These are phyloP conservation scores for Petrocephalus schoutedeni DNA, from an alignment of 2,797 vertebrate species.

Conservation along the genomic window DNA sequence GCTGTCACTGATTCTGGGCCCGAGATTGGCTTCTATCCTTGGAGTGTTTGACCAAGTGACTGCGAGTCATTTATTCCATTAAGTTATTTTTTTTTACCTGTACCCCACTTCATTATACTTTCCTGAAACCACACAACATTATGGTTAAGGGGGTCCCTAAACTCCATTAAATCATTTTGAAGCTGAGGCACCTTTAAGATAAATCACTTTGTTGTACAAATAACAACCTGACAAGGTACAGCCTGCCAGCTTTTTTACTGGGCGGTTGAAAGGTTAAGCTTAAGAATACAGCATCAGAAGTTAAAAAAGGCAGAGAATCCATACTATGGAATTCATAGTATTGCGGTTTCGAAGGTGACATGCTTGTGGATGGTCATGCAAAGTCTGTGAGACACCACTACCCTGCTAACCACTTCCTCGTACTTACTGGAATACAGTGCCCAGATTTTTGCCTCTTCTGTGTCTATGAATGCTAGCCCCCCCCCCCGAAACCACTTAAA, in stretches of 20 bases:
- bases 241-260: not conserved
- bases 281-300: not conserved
- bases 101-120: not conserved
- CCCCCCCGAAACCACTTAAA: not conserved
- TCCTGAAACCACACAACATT: not conserved
- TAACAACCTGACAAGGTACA: not conserved
- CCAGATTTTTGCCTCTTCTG: not conserved
- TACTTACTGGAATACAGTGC: not conserved
- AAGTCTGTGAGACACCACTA: not conserved
- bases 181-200: not conserved
- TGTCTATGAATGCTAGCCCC: not conserved
- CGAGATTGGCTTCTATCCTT: not conserved
- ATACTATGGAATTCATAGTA: not conserved
- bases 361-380: not conserved
- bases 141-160: not conserved
- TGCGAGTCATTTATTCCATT: not conserved
- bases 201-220: not conserved
- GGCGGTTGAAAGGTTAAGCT: not conserved
- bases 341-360: not conserved
- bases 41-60: not conserved
- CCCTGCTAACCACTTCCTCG: not conserved
- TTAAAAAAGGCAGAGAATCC: not conserved
- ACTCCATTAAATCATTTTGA: not conserved
- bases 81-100: not conserved
- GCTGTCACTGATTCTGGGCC: not conserved